phyloP scores from a whole-genome alignment of 2,888 invertebrate genomes.

The Ceriagrion tenellum region DNA sequence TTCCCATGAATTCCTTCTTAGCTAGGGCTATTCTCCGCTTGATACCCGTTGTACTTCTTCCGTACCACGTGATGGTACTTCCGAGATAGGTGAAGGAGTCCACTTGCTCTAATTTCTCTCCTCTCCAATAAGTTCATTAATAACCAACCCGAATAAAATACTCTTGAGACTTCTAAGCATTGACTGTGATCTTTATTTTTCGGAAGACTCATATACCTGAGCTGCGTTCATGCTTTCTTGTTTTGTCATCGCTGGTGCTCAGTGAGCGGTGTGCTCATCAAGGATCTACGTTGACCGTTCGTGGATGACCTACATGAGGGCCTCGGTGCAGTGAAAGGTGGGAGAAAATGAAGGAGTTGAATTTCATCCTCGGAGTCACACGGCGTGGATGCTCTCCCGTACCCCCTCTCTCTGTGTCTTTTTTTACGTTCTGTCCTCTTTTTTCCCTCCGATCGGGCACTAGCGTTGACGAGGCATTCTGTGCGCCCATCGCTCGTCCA shows the following conservation, averaged over 20 bases:
- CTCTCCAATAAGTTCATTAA: too few species aligned
- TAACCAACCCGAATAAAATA: too few species aligned
- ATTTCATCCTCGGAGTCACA: background rate
- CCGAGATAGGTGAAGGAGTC: too few species aligned
- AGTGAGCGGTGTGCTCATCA: background rate
- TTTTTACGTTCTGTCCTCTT: too few species aligned
- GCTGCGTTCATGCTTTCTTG: background rate
- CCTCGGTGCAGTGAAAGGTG: background rate
- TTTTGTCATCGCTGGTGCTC: background rate
- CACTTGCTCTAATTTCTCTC: too few species aligned
- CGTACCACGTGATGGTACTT: too few species aligned
- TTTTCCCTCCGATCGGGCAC: too few species aligned
- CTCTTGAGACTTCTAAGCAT: background rate
- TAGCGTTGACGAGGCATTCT: too few species aligned
- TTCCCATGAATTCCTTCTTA: too few species aligned
- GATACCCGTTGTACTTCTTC: too few species aligned
- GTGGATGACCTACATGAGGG: background rate
- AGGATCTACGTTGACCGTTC: background rate
- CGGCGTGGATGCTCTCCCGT: background rate
- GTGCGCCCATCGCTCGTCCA: background rate
- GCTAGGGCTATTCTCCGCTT: too few species aligned
- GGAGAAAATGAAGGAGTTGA: background rate
- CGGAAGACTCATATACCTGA: background rate
- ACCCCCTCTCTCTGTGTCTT: background rate
- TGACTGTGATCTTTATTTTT: background rate